Base-by-base conservation (phyloP, 2,113 vertebrate genomes). In the Heterocephalus glaber region DNA sequence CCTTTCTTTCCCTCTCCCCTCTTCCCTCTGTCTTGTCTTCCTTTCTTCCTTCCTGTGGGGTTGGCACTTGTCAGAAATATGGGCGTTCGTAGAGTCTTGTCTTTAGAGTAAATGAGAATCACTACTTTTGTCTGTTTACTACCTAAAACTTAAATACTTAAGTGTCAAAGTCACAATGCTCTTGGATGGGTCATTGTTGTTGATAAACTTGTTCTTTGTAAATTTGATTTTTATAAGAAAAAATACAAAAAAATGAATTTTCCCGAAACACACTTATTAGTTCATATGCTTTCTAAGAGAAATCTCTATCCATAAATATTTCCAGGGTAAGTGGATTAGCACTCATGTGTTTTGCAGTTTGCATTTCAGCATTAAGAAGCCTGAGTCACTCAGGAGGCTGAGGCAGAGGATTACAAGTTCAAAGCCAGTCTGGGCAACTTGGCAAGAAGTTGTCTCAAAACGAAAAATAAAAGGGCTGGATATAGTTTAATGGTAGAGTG, bases 201-300 rank as follows among this genome's bases (percentile, higher is more conserved):
- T 68, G 61, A 85, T 93, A 33, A 80, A 52, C 44, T 79, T 89
- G 16, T 58, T 17, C 61, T 20, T 84, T 95, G 20, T 80, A 44
- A 74, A 49, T 85, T 13, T 38, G 56, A 87, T 60, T 89, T 94
- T 86, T 80, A 1, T 54, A 56, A 90, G 44, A 63, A 86, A 93
- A 76, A 80, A 5, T n/a, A 61, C 10, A 52, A 7, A 44, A 84
- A 83, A 82, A 9, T 76, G 74, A 56, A 19, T 93, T 96, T 96
- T 58, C 13, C 47, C 30, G 0, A 41, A 49, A 24, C 14, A 68
- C 70, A 41, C 33, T 76, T 66, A 19, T 10, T 92, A 49, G 12
- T 58, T 74, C 28, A 44, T 38, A 33, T 5, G 77, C 54, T 92
- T 94, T 92, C 85, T 94, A 68, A 77, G 92, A 82, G 20, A 87